Evolutionary conservation across 2,797 vertebrate species (phyloP), one percentile per base, ranked within the genome.

Genomic region (Anomalospiza imberbis): DNA sequence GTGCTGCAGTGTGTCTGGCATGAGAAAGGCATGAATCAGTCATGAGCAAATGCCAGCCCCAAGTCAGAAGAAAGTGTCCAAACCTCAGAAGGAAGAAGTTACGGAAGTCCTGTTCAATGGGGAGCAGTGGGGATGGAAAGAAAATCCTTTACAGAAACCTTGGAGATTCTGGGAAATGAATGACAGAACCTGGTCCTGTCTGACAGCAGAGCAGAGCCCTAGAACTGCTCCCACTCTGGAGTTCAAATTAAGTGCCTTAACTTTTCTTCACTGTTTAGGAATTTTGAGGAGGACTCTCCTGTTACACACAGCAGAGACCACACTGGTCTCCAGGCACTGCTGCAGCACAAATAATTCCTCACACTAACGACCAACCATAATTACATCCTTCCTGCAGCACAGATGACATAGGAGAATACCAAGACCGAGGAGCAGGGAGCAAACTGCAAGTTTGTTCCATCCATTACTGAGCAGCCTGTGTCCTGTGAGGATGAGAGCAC

Each of bases 361-460:
- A 84, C 82, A 32, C 79, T 86, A 91, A 93, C 2, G 7, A 96
- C 61, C 85, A 61, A 54, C 89, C 85, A 67, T 88, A 93, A 95
- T 93, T 92, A 94, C 89, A 91, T 91, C 95, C 91, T 95, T 96
- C 94, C 95, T 93, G 91, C 63, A 84, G 79, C 12, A 63, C 32
- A 51, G 79, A 63, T 90, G 87, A 88, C 94, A 95, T 47, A 36
- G 20, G 67, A 94, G 79, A 81, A 82, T n/a, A 93, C 29, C 73
- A 78, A 63, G 86, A 76, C n/a, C 3, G 58, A 91, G 63, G 74
- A 95, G 82, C 73, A 76, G 63, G 62, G 68, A 92, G 68, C 80
- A 47, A 54, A 68, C 48, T 73, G 67, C 11, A 15, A 71, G 54
- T 40, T 95, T 66, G n/a, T 93, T 76, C 74, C 85, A 53, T 12